Base-by-base conservation (phyloP, 1,140 invertebrate species). In the Pentalonia nigronervosa region DNA sequence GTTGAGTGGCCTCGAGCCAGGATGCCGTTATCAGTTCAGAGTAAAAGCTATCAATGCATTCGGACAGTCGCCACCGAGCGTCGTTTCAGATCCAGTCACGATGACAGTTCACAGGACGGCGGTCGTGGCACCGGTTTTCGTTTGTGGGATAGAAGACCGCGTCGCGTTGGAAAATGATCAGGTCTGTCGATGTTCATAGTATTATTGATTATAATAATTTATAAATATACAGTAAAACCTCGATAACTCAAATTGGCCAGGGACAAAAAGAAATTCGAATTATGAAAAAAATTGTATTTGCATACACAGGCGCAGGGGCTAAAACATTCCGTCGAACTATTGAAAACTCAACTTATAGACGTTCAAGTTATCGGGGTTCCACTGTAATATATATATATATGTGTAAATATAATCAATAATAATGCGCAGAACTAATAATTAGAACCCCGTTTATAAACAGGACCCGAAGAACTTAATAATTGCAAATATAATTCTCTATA, bases 1-100 rank as follows among this genome's bases (percentile, higher is more conserved):
- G 34, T 95, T 98, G 34, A 97, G 96, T 93, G 97, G 97, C 48
- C 96, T 98, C 25, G 97, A 98, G 94, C 97, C 97, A 0, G 98
- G 98, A 92, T 98, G 97, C 96, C 96, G 97, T 84, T 99, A 99
- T 95, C 97, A 98, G 95, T 99, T 99, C 95, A 96, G 98, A 76
- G 97, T 99, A 0, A 97, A 97, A 90, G 98, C 98, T 0, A 97
- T 98, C 95, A 99, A 99, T 95, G 96, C 97, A 30, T 96, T 97
- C 0, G 98, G 98, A 0, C 95, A 97, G 11, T 98, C 98, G 7
- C 96, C 97, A 91, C 97, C 97, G 34, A 97, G 97, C 94, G 97
- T 97, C 94, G 94, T 98, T 21, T 98, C 97, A 8, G 97, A 98
- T 95, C 96, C 97, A 0, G 95, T 98, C 88, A 97, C 97, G 0